Base-by-base conservation (phyloP, 2,797 vertebrate species). In the Ibycter americanus region DNA sequence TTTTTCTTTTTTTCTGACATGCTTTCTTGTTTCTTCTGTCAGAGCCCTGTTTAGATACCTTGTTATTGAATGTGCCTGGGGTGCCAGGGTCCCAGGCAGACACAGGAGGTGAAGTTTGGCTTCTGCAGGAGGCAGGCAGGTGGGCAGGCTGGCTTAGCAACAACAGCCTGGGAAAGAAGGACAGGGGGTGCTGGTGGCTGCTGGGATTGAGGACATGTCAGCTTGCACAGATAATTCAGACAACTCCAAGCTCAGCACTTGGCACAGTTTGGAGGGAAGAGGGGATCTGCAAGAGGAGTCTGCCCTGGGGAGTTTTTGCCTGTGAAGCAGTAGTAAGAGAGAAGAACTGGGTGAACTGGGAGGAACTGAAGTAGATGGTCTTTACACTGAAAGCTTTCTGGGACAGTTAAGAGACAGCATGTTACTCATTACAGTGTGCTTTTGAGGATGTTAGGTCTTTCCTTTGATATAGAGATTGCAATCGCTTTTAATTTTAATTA, bases 1-100 rank as follows among this genome's bases (percentile, higher is more conserved):
- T 2, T 0, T 0, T 5, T 3, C 12, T 2, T 0, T 0, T 5
- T 3, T 11, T 15, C 15, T 5, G 49, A 22, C 34, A 4, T 34
- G 9, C 5, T 82, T 10, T 79, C 46, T 67, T 73, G 23, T 86
- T 95, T 91, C 70, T 92, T 23, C 59, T 93, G 59, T 70, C 63
- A 58, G 80, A 93, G 13, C 20, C 26, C 34, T 67, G 17, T 74
- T 82, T 56, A 42, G 54, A 51, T 32, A 70, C 78, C 42, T 40
- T 42, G n/a, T 25, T 86, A 17, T 0, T 68, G 61, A 58, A 68
- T 36, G 21, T 13, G 12, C 70, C 76, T 56, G 65, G 16, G 36
- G 18, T 90, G 62, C 29, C 78, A 88, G 61, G 56, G 70, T 65
- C 80, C 16, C 49, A 54, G 61, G 3, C 68, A 71, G 85, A 23